Base-by-base conservation (phyloP, 1,140 invertebrate genomes). In the Thalassaphorura encarpata region DNA sequence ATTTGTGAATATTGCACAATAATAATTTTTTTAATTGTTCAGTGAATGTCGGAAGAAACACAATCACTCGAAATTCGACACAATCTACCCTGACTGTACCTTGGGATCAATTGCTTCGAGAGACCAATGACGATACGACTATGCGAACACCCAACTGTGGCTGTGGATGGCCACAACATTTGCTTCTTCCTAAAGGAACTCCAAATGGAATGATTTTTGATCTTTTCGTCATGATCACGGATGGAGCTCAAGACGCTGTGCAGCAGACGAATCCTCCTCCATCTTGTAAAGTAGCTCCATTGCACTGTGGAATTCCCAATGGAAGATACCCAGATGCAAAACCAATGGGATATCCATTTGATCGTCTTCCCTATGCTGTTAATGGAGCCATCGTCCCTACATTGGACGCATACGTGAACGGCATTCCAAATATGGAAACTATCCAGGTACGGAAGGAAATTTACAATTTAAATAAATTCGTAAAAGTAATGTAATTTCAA, bases 141-240 rank as follows among this genome's bases (percentile, higher is more conserved):
- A 8, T 3, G 11, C 11, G 2, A 49, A 18, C n/a, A 26, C 26
- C 21, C 21, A 29, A 15, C 19, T 89, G 87, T 70, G 85, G 87
- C 33, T 90, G 87, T 68, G 87, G 87, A 47, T 89, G 87, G 87
- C 87, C 87, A 1, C 79, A 88, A 46, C 85, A 91, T 67, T 80
- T 90, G 82, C 74, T 90, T 1, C 68, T 87, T 28, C 82, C 87
- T 0, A 84, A 82, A 69, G 88, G 88, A 26, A 79, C 70, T 3
- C 69, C 75, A 3, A 76, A 78, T 55, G 87, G 87, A n/a, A 80
- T 79, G 67, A 70, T 73, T 0, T 80, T 81, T 66, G 78, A 85
- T 50, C 68, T 89, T 2, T 89, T 89, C 68, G 80, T 82, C 33
- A 89, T 89, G 84, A 73, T 89, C 18, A 84, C 85, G 26, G 80